Evolutionary conservation across 2,888 invertebrate genomes (phyloP), one percentile per base, ranked within the genome.

Genomic region (Chrysomela aeneicollis): DNA sequence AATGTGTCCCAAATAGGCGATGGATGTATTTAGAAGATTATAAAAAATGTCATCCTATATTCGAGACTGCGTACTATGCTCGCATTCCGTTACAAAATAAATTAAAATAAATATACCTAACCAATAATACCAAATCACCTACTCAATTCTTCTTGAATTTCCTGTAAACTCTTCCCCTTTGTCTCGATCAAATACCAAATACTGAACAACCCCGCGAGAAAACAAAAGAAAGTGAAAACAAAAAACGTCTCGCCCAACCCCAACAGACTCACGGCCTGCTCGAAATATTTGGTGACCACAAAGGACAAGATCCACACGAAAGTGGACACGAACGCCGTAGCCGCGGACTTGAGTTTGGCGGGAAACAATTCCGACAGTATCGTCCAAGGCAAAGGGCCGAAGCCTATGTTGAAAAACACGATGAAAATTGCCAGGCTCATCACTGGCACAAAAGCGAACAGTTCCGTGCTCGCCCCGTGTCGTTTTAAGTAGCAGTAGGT

Each of bases 361-460:
- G 95, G 90, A 80, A 95, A 90, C 81, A 94, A 86, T 80, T 94
- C 94, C 0, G 91, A 90, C 86, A 93, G 88, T 26, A 94, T 88
- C 0, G 92, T 90, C 94, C 94, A 94, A 0, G 93, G 92, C 26
- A 94, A 79, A 0, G 93, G 91, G 1, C 96, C 93, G 65, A 90
- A 88, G 0, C 89, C 93, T 75, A 89, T 84, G 81, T 92, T 90
- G 83, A 93, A 94, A 0, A 90, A 87, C 53, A 89, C 83, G 63
- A 93, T 92, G 83, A 91, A 94, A n/a, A 90, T 74, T 0, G 93
- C 86, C 54, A 94, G 81, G 0, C 91, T 88, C 5, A 89, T 78
- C 4, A 93, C 85, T 0, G 93, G 93, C 21, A 93, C 79, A 87
- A 90, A 92, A 0, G 86, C 79, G 10, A 60, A 54, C 19, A 50